These are phyloP conservation scores for Apostichopus leukothele DNA, from an alignment of 53 echinoderm and acorn worm genomes.

Conservation along the genomic window DNA sequence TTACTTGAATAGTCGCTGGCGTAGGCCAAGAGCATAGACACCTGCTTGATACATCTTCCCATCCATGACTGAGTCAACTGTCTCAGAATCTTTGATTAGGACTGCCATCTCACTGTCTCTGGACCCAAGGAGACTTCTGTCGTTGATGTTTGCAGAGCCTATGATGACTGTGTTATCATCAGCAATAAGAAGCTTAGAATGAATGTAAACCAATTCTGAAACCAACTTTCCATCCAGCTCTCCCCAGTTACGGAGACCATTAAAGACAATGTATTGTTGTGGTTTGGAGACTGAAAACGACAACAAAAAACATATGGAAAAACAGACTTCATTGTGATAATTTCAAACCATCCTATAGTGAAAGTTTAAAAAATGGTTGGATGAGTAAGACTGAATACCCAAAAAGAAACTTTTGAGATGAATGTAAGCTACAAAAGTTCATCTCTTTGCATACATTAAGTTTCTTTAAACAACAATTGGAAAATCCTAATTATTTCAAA, in stretches of 20 bases:
- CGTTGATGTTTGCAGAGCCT: constrained; percentile 97
- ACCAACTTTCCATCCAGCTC: constrained; percentile 64
- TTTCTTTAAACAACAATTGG: no score
- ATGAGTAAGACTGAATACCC: no score
- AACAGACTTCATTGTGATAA: no score
- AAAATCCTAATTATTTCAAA: no score
- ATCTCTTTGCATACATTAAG: no score
- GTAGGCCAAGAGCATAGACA: constrained; percentile 72
- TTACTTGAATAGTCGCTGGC: constrained; percentile 84
- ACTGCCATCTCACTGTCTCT: constrained; percentile 94
- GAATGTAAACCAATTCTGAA: constrained; percentile 91
- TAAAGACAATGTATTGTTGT: constrained; percentile 73
- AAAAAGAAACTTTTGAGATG: no score
- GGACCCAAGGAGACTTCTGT: constrained; percentile 84
- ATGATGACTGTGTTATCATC: constrained; percentile 86
- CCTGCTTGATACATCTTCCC: constrained; percentile 81
- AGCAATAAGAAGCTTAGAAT: constrained; percentile 91
- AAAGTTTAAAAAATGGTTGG: no score
- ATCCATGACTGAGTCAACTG: constrained; percentile 76
- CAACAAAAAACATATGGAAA: neutral
- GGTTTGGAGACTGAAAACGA: constrained; percentile 55
- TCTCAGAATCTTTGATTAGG: constrained; percentile 73
- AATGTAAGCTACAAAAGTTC: no score
- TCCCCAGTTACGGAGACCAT: constrained; percentile 82
- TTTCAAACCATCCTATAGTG: no score